Evolutionary conservation across 2,888 invertebrate genomes (phyloP).

Genomic region (Autographa gamma): DNA sequence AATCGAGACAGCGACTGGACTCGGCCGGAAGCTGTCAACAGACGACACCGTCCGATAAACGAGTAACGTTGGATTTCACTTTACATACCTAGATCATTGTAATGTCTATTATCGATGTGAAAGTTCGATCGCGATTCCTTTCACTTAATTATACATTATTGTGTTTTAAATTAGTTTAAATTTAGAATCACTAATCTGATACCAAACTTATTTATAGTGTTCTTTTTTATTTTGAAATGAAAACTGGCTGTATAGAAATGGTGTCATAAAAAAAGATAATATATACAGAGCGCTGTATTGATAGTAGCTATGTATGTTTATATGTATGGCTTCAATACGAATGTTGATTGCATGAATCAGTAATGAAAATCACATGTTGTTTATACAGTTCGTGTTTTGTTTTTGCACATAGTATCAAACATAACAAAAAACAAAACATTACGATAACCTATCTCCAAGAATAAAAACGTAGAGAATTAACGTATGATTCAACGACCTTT

Average conservation of each 20-base stretch:
- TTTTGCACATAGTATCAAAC: conserved; percentile 35
- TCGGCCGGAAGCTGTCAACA: conserved; percentile 70
- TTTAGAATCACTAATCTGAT: background rate
- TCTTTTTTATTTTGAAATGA: no score
- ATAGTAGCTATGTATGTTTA: conserved; percentile 14
- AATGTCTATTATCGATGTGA: conserved; percentile 29
- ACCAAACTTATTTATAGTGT: background rate
- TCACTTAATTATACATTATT: conserved; percentile 16
- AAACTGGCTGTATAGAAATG: background rate
- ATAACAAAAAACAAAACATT: background rate
- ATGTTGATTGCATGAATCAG: conserved; percentile 38
- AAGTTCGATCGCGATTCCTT: conserved; percentile 33
- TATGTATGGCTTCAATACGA: conserved; percentile 22
- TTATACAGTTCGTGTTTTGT: conserved; percentile 15
- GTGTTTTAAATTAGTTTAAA: background rate
- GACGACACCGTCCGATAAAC: conserved; percentile 56
- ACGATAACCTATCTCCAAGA: conserved; percentile 12
- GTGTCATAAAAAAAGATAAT: background rate
- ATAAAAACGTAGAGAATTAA: background rate
- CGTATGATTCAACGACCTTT: background rate
- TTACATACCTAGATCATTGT: conserved; percentile 25
- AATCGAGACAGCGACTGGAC: conserved; percentile 58
- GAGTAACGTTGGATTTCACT: conserved; percentile 42
- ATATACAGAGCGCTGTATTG: background rate
- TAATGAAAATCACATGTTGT: conserved; percentile 37